Evolutionary conservation across 1,140 invertebrate species (phyloP).

Genomic region (Scaptomyza montana): DNA sequence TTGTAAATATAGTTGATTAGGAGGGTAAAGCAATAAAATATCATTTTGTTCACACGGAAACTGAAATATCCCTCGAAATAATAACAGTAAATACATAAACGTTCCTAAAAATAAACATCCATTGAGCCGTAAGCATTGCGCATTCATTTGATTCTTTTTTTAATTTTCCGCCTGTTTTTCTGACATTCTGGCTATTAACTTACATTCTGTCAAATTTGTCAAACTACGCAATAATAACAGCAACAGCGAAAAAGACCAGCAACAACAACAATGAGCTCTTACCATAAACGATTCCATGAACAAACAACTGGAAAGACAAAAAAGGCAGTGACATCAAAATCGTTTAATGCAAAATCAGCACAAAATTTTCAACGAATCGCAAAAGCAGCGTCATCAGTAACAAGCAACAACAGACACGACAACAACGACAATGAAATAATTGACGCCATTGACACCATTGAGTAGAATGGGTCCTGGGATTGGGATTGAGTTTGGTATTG

Average conservation of each 20-base stretch:
- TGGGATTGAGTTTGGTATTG: not conserved
- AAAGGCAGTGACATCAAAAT: constrained; percentile 51
- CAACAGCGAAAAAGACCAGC: constrained; percentile 35
- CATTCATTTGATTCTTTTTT: not conserved
- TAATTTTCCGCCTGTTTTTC: constrained; percentile 8
- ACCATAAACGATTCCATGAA: constrained; percentile 28
- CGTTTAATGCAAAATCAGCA: constrained; percentile 75
- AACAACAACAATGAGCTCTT: constrained; percentile 7
- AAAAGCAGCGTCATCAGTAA: constrained; percentile 79
- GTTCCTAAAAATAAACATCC: too few species aligned
- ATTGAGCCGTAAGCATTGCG: too few species aligned
- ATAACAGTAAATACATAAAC: too few species aligned
- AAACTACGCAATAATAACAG: constrained; percentile 44
- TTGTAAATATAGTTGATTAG: too few species aligned
- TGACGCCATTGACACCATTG: constrained; percentile 72
- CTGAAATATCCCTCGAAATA: too few species aligned
- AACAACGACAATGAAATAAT: constrained; percentile 77
- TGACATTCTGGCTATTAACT: constrained; percentile 40
- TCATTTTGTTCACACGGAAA: too few species aligned
- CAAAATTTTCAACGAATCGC: constrained; percentile 64
- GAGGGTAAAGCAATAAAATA: too few species aligned
- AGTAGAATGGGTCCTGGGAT: not conserved
- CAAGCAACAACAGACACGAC: constrained; percentile 39
- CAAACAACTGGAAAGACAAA: constrained; percentile 21
- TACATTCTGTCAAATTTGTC: constrained; percentile 62